Evolutionary conservation across 2,888 invertebrate genomes (phyloP).

Genomic region (Teleogryllus oceanicus): DNA sequence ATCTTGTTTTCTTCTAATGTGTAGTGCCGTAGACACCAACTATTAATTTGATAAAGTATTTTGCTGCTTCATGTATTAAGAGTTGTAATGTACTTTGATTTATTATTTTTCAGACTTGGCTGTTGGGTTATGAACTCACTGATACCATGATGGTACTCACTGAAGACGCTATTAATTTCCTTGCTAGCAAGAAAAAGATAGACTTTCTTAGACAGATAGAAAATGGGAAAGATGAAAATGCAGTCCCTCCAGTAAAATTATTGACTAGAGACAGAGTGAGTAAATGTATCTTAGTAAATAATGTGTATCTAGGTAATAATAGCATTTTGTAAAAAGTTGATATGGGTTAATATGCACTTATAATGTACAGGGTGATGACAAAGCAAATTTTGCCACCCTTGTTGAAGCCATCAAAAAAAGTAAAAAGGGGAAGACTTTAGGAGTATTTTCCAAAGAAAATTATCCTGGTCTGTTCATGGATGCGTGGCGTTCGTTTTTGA

Average conservation of each 20-base stretch:
- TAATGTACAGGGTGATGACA: constrained; percentile 70
- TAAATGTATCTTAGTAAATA: constrained; percentile 43
- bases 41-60: too few relatives aligned
- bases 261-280: constrained; percentile 83
- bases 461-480: constrained; percentile 92
- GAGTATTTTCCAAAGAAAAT: constrained; percentile 89
- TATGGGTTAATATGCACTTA: neutral
- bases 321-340: constrained; percentile 30
- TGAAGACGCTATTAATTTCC: constrained; percentile 77
- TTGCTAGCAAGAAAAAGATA: constrained; percentile 97
- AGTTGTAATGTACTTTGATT: neutral
- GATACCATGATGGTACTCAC: constrained; percentile 93
- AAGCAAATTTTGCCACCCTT: constrained; percentile 66
- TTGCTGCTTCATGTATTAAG: too few relatives aligned
- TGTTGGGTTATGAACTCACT: constrained; percentile 93
- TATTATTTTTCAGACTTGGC: constrained; percentile 73
- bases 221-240: constrained; percentile 75
- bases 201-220: constrained; percentile 92
- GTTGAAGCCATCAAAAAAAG: constrained; percentile 81
- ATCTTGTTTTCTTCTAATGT: too few relatives aligned
- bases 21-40: too few relatives aligned
- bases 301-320: constrained; percentile 32
- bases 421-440: constrained; percentile 82
- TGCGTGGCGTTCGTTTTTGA: constrained; percentile 78
- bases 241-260: constrained; percentile 79